These are phyloP conservation scores for Hormaphis cornu DNA, from an alignment of 1,140 invertebrate species.

Conservation along the genomic window DNA sequence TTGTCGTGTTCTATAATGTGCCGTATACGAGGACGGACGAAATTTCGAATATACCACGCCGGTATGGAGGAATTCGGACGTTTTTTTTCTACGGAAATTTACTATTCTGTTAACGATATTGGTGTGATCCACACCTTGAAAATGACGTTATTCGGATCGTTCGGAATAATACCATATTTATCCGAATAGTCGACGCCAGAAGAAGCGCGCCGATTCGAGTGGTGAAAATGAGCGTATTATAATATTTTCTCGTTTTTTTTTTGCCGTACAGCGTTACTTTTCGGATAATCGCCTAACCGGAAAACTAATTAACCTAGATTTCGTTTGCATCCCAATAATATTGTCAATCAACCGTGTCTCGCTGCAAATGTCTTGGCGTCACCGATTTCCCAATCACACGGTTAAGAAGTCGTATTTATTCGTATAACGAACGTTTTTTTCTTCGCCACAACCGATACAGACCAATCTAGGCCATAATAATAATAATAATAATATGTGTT, in stretches of 20 bases:
- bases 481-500: too few relatives aligned
- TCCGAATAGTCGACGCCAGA: not conserved
- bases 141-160: too few relatives aligned
- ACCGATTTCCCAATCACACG: not conserved
- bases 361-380: not conserved
- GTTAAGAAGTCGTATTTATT: not conserved
- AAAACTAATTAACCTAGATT: conserved; percentile 25
- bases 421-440: not conserved
- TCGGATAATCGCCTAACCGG: conserved; percentile 14
- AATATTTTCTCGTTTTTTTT: not conserved
- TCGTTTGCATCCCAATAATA: not conserved
- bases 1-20: too few relatives aligned
- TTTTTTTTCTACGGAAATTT: too few relatives aligned
- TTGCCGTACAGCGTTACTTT: not conserved
- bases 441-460: not conserved
- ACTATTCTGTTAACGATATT: too few relatives aligned
- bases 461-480: not conserved
- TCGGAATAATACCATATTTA: conserved; percentile 7
- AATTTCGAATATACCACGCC: too few relatives aligned
- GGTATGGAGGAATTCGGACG: too few relatives aligned
- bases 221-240: not conserved
- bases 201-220: not conserved
- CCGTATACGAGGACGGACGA: too few relatives aligned
- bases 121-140: too few relatives aligned
- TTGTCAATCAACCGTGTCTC: not conserved